A percentile compares a stretch with the other conserved stretches of the same genome.
These are phyloP conservation scores for Cossypha niveicapilla DNA, from an alignment of 2,797 vertebrate genomes.

Conservation along the genomic window DNA sequence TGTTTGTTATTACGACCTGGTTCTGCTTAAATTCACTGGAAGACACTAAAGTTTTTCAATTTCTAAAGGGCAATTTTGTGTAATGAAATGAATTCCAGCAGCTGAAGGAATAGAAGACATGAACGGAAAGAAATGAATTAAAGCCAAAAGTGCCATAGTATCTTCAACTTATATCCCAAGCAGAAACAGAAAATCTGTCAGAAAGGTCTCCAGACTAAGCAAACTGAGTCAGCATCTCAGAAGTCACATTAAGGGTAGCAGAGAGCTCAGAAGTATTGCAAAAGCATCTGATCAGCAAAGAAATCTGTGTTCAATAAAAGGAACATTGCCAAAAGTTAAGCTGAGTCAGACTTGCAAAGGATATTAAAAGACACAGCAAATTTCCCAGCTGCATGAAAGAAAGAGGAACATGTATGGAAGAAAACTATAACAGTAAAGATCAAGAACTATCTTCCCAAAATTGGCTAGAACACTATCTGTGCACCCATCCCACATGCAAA, in stretches of 20 bases:
- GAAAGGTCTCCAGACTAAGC: background rate
- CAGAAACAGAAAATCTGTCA: background rate
- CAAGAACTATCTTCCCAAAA: background rate
- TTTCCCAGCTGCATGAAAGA: background rate
- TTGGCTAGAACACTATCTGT: background rate
- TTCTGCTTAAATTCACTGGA: background rate
- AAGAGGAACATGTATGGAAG: background rate
- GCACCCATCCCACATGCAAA: background rate
- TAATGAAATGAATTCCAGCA: background rate
- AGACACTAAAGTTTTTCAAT: background rate
- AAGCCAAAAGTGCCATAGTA: background rate
- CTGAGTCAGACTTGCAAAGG: background rate
- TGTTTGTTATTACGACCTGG: background rate
- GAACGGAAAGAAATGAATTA: background rate
- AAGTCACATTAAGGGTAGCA: background rate
- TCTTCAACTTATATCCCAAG: background rate
- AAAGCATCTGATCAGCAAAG: constrained; percentile 33
- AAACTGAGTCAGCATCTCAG: constrained; percentile 43
- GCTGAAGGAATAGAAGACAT: background rate
- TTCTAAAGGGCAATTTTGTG: background rate
- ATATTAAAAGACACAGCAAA: background rate
- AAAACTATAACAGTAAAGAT: background rate
- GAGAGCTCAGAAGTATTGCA: background rate
- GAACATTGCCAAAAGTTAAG: background rate
- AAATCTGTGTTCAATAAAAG: constrained; percentile 23